A percentile compares a stretch with the other conserved stretches of the same genome.
Conservation (phyloP, 2,113 vertebrate species). For the human (Homo sapiens) region GRCh38 chr4:137214001-137214500, state of each 20-base stretch:
- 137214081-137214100: not conserved
- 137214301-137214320: not conserved
- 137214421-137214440: not conserved
- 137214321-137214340: not conserved
- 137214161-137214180: not conserved
- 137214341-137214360: not conserved
- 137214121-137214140: too few species aligned
- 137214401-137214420: not conserved
- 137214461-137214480: not conserved
- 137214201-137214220: not conserved
- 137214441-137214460: not conserved
- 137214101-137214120: not conserved
- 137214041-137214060: not conserved
- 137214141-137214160: not conserved
- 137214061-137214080: not conserved
- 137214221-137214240: not conserved
- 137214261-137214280: not conserved
- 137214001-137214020: not conserved
- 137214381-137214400: not conserved
- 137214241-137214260: not conserved
- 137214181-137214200: not conserved
- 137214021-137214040: not conserved
- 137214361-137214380: not conserved
- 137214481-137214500: not conserved
- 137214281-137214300: not conserved